Evolutionary conservation across 2,113 vertebrate genomes (phyloP).

Genomic region (Neolamprologus toae): DNA sequence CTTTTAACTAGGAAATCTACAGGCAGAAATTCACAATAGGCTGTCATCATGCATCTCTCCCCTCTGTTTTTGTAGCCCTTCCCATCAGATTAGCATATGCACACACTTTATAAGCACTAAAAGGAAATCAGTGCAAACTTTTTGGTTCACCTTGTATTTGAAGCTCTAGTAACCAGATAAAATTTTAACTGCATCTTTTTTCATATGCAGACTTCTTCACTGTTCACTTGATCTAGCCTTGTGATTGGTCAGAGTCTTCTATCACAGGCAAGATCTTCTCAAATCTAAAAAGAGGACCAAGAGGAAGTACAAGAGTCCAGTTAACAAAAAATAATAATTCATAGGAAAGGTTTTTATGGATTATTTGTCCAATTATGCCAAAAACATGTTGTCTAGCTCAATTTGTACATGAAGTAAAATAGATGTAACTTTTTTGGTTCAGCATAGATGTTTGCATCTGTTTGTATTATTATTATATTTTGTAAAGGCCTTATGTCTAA

Average conservation of each 20-base stretch:
- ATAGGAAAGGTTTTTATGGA: background rate
- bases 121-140: background rate
- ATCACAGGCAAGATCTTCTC: background rate
- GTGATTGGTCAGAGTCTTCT: background rate
- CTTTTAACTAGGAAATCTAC: background rate
- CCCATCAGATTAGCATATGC: background rate
- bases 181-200: background rate
- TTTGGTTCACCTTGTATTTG: background rate
- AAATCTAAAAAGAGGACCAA: background rate
- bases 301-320: background rate
- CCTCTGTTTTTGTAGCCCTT: background rate
- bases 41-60: background rate
- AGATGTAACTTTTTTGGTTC: background rate
- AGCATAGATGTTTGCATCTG: background rate
- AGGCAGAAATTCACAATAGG: background rate
- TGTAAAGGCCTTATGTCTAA: background rate
- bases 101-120: background rate
- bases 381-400: background rate
- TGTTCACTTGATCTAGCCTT: background rate
- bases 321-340: background rate
- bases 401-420: background rate
- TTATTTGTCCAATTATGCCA: background rate
- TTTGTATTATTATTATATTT: background rate
- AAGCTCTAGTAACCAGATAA: background rate
- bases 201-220: background rate